Evolutionary conservation across 2,888 invertebrate species (phyloP).

Genomic region (Protophormia terraenovae): DNA sequence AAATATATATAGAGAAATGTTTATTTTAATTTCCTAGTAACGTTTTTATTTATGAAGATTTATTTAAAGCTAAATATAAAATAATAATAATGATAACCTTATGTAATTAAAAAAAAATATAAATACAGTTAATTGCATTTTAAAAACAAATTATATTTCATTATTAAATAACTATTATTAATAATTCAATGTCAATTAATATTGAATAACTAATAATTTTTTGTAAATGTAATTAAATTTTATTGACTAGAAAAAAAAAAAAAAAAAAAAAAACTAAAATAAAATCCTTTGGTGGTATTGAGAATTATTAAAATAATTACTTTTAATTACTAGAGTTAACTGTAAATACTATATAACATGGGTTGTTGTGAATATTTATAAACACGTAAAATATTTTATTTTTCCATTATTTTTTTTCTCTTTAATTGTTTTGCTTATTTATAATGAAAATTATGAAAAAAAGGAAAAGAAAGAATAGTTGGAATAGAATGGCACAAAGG

Average conservation of each 20-base stretch:
- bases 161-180: not conserved
- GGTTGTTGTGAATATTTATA: not conserved
- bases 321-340: constrained; percentile 40
- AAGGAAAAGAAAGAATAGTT: not conserved
- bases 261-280: too few relatives aligned
- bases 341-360: not conserved
- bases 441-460: not conserved
- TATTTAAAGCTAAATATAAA: too few relatives aligned
- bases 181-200: too few relatives aligned
- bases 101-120: too few relatives aligned
- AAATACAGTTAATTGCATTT: too few relatives aligned
- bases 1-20: too few relatives aligned
- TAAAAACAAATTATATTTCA: not conserved
- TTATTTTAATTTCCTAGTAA: too few relatives aligned
- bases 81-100: too few relatives aligned
- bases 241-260: too few relatives aligned
- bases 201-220: too few relatives aligned
- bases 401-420: not conserved
- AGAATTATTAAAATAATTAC: constrained; percentile 56
- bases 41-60: too few relatives aligned
- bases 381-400: not conserved
- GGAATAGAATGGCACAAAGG: not conserved
- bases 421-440: constrained; percentile 9
- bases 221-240: too few relatives aligned
- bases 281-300: constrained; percentile 18